Conservation (phyloP, 2,113 vertebrate species). For the Psammodynastes pulverulentus region DNA sequence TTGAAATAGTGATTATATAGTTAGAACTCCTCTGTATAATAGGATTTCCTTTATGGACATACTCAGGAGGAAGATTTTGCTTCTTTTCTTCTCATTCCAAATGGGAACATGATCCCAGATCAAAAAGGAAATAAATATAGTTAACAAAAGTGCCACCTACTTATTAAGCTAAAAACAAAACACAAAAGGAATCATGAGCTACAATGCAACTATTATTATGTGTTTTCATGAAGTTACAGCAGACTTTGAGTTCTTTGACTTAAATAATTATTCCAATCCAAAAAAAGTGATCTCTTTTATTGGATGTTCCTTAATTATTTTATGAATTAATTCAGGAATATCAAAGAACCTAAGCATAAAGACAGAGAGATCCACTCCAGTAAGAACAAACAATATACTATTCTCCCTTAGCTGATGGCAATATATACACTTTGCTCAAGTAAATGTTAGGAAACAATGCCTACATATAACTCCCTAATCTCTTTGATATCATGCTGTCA, state of each 20-base stretch:
- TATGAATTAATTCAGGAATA: constrained; percentile 40
- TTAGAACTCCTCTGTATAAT: not conserved
- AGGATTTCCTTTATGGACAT: not conserved
- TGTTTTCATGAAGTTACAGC: constrained; percentile 25
- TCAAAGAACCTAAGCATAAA: constrained; percentile 33
- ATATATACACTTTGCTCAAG: not conserved
- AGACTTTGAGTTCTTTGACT: constrained; percentile 35
- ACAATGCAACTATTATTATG: not conserved
- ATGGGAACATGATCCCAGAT: not conserved
- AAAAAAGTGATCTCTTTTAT: constrained; percentile 47
- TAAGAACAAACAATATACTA: constrained; percentile 55
- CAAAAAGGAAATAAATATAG: not conserved
- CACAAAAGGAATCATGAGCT: constrained; percentile 42
- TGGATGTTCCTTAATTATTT: constrained; percentile 42
- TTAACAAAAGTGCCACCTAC: not conserved
- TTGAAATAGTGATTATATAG: not conserved
- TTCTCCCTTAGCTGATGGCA: constrained; percentile 53
- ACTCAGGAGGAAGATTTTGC: not conserved
- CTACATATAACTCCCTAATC: not conserved
- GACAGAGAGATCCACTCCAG: constrained; percentile 55
- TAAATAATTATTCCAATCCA: constrained; percentile 24
- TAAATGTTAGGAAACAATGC: not conserved
- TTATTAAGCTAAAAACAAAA: constrained; percentile 5
- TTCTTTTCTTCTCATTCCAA: not conserved
- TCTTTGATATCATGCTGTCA: not conserved